Evolutionary conservation across 2,113 vertebrate species (phyloP).

Genomic region (Chinchilla lanigera): DNA sequence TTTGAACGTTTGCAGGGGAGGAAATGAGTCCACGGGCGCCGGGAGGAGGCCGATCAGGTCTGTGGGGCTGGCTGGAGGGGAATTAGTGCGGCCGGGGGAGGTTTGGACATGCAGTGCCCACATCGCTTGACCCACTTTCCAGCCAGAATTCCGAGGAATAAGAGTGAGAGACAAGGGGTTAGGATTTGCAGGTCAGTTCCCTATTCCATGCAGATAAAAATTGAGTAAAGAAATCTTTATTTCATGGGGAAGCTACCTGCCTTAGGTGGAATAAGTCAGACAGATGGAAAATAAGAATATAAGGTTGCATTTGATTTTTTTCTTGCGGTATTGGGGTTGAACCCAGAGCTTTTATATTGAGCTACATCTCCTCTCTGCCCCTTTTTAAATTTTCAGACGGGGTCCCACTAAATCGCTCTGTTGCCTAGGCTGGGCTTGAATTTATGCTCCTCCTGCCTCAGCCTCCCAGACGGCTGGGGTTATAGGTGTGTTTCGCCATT

Average conservation of each 20-base stretch:
- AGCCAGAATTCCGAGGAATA: neutral
- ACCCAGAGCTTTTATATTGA: neutral
- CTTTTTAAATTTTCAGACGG: neutral
- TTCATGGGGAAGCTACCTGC: neutral
- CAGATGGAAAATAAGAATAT: neutral
- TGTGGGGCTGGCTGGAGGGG: neutral
- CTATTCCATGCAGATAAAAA: neutral
- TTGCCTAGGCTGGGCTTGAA: neutral
- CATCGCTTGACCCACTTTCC: neutral
- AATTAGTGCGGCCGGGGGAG: neutral
- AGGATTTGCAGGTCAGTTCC: neutral
- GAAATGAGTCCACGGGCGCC: slow-evolving; percentile 55
- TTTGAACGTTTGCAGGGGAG: slow-evolving; percentile 71
- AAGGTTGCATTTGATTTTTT: neutral
- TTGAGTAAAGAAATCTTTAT: neutral
- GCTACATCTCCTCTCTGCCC: neutral
- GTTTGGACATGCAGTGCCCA: neutral
- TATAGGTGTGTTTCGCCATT: neutral
- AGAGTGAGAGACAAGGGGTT: neutral
- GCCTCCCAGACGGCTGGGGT: neutral
- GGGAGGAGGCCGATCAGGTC: slow-evolving; percentile 18
- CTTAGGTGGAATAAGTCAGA: neutral
- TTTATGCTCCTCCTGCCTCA: neutral
- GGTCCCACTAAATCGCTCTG: neutral
- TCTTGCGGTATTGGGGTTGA: neutral